These are phyloP conservation scores for Aegithalos caudatus DNA, from an alignment of 2,113 vertebrate genomes.

Conservation along the genomic window DNA sequence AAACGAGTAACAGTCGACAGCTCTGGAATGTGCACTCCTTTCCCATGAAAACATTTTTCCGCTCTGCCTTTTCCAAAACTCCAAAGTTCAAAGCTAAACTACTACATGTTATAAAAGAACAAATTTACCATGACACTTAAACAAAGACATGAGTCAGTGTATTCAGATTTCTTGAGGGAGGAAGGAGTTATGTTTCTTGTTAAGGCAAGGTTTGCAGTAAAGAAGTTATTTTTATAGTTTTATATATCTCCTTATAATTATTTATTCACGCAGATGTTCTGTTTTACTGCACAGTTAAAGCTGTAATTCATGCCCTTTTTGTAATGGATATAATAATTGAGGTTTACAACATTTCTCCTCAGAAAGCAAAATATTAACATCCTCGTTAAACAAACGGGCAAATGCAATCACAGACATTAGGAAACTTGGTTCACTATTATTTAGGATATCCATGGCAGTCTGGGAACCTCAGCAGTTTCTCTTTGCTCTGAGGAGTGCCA, in stretches of 20 bases:
- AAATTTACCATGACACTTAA: slow-evolving; percentile 74
- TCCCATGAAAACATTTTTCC: slow-evolving; percentile 75
- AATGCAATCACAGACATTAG: background rate
- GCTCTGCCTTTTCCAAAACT: slow-evolving; percentile 70
- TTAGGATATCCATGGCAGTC: background rate
- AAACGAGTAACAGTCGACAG: slow-evolving; percentile 55
- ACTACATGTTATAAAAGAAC: slow-evolving; percentile 70
- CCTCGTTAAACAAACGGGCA: background rate
- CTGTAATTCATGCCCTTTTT: background rate
- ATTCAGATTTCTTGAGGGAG: slow-evolving; percentile 66
- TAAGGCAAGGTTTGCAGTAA: slow-evolving; percentile 58
- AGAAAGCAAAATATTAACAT: slow-evolving; percentile 41
- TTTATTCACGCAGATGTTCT: background rate
- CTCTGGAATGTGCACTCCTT: slow-evolving; percentile 64
- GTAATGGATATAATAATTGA: background rate
- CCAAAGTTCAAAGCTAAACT: slow-evolving; percentile 75
- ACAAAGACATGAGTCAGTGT: slow-evolving; percentile 72
- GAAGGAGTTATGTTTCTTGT: slow-evolving; percentile 68
- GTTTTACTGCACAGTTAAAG: background rate
- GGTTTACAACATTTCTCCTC: background rate
- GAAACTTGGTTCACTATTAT: background rate
- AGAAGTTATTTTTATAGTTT: slow-evolving; percentile 53
- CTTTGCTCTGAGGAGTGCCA: background rate
- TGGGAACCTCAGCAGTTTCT: background rate
- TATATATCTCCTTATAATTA: slow-evolving; percentile 49